Percentiles rank a stretch among this genome's conserved stretches.
Evolutionary conservation across 2,797 vertebrate species (phyloP).

Genomic region (Trachurus trachurus): DNA sequence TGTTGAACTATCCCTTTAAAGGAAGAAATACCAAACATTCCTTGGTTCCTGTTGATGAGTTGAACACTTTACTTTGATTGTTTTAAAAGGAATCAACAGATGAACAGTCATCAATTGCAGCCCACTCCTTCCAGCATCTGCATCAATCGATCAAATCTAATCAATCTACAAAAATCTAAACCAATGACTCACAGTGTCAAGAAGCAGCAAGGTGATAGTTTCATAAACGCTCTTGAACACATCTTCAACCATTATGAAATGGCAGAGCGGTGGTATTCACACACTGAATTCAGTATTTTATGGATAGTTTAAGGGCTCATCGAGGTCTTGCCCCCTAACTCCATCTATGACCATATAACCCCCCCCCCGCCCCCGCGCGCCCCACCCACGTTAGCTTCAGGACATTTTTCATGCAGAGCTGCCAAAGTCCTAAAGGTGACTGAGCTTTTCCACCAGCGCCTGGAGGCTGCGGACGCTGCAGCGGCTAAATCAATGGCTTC

Average conservation of each 20-base stretch:
- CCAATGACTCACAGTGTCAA: not conserved
- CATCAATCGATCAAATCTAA: not conserved
- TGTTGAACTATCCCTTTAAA: no score
- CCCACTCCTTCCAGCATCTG: not conserved
- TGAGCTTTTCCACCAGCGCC: slow-evolving; percentile 18
- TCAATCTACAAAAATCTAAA: not conserved
- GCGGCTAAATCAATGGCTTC: slow-evolving; percentile 40
- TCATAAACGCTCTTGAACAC: no score
- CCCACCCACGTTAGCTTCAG: not conserved
- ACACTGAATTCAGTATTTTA: not conserved
- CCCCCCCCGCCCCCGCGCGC: not conserved
- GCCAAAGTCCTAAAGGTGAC: slow-evolving; percentile 6
- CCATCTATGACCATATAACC: not conserved
- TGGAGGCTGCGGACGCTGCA: slow-evolving; percentile 16
- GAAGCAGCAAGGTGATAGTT: no score
- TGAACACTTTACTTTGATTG: not conserved
- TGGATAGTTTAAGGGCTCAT: slow-evolving; percentile 4
- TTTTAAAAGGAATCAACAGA: not conserved
- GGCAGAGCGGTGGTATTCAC: no score
- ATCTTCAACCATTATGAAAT: no score
- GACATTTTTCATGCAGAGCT: not conserved
- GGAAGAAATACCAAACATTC: not conserved
- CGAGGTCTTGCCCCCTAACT: not conserved
- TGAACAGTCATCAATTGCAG: not conserved
- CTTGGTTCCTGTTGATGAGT: not conserved